Conservation (phyloP, 2,113 vertebrate genomes). For the Notarius quadriscutis region DNA sequence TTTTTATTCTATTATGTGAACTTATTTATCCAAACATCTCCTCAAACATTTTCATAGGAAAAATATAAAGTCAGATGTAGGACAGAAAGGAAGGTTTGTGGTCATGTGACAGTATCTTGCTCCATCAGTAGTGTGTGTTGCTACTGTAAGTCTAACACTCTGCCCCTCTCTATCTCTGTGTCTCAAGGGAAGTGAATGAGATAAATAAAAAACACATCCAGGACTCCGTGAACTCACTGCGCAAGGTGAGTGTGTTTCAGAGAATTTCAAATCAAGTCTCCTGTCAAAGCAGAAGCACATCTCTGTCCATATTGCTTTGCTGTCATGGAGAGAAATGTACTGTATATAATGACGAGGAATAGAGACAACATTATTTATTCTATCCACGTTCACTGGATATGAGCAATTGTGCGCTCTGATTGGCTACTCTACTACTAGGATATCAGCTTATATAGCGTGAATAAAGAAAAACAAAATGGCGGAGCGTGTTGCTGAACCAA, state of each 20-base stretch:
- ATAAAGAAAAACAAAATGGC: too few relatives aligned
- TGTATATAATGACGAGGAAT: neutral
- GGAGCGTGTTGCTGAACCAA: too few relatives aligned
- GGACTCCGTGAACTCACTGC: constrained; percentile 79
- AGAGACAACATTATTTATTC: neutral
- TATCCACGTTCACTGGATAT: too few relatives aligned
- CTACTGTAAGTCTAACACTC: neutral
- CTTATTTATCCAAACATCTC: neutral
- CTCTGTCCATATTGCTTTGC: neutral
- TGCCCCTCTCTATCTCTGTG: neutral
- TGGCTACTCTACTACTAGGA: too few relatives aligned
- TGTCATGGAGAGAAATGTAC: neutral
- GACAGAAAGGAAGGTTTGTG: neutral
- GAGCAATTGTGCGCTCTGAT: too few relatives aligned
- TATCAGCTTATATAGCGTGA: too few relatives aligned
- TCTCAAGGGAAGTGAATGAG: constrained; percentile 77
- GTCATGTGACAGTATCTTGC: neutral
- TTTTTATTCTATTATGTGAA: neutral
- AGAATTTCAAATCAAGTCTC: neutral
- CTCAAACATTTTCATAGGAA: neutral
- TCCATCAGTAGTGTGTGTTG: neutral
- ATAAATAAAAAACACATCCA: constrained; percentile 86
- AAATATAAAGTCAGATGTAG: neutral
- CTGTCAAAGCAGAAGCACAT: neutral
- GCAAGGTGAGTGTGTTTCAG: constrained; percentile 65